A percentile compares a stretch with the other conserved stretches of the same genome.
Evolutionary conservation across 2,888 invertebrate genomes (phyloP).

Genomic region (Schizaphis graminum): DNA sequence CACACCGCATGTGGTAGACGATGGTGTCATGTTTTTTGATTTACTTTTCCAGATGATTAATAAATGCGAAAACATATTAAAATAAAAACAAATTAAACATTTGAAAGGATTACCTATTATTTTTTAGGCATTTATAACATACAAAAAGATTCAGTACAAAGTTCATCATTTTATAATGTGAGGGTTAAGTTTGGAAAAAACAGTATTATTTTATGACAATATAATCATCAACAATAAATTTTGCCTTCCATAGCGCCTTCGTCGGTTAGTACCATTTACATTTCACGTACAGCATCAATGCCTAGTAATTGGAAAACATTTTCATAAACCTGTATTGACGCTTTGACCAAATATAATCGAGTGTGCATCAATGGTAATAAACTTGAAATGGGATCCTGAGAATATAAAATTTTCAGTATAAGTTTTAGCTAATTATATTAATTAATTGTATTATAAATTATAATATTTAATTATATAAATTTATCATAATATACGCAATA

Average conservation of each 20-base stretch:
- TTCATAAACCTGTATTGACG: constrained; percentile 77
- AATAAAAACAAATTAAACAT: not conserved
- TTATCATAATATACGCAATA: no score
- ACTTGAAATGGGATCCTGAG: constrained; percentile 79
- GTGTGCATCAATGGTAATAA: constrained; percentile 79
- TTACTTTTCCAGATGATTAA: not conserved
- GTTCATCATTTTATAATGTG: not conserved
- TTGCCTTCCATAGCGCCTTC: not conserved
- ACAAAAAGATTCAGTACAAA: not conserved
- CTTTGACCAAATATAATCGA: constrained; percentile 79
- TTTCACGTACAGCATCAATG: constrained; percentile 78
- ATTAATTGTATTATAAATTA: not conserved
- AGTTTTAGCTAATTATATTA: not conserved
- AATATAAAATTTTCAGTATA: constrained; percentile 68
- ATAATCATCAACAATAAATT: not conserved
- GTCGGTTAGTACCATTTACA: constrained; percentile 72
- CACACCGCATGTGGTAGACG: not conserved
- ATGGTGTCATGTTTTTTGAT: not conserved
- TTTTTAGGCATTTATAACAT: not conserved
- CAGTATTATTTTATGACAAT: not conserved
- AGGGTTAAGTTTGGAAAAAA: not conserved
- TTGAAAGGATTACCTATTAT: not conserved
- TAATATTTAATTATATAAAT: not conserved
- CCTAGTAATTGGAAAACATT: constrained; percentile 74
- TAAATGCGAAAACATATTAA: not conserved